These are phyloP conservation scores for Athalia cordata DNA, from an alignment of 2,888 invertebrate species.

Conservation along the genomic window DNA sequence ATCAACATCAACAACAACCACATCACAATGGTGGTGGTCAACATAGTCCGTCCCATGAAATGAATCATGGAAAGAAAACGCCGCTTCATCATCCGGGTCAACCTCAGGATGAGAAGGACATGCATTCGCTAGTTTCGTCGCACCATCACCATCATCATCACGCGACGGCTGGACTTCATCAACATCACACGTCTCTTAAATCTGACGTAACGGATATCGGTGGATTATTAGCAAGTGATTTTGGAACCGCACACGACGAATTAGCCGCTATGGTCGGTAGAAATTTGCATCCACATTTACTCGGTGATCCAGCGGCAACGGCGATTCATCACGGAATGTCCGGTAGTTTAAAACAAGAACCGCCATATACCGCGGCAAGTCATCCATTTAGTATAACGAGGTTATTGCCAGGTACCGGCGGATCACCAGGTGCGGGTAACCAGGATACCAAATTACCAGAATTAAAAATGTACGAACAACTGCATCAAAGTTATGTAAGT, in stretches of 20 bases:
- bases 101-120: slow-evolving; percentile 75
- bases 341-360: slow-evolving; percentile 87
- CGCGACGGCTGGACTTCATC: slow-evolving; percentile 55
- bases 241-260: slow-evolving; percentile 75
- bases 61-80: slow-evolving; percentile 73
- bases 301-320: slow-evolving; percentile 73
- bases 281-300: slow-evolving; percentile 77
- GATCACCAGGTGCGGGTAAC: slow-evolving; percentile 61
- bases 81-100: slow-evolving; percentile 74
- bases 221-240: slow-evolving; percentile 66
- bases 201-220: slow-evolving; percentile 66
- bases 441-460: slow-evolving; percentile 77
- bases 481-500: slow-evolving; percentile 77
- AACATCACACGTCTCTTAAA: slow-evolving; percentile 57
- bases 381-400: slow-evolving; percentile 97
- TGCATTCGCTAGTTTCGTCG: slow-evolving; percentile 83
- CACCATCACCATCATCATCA: slow-evolving; percentile 74
- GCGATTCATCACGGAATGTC: slow-evolving; percentile 76
- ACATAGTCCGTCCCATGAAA: slow-evolving; percentile 68
- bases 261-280: slow-evolving; percentile 81
- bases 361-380: slow-evolving; percentile 86
- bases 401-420: slow-evolving; percentile 87
- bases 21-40: slow-evolving; percentile 70
- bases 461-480: slow-evolving; percentile 94
- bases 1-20: slow-evolving; percentile 76